Evolutionary conservation across 1,140 invertebrate species (phyloP).

Genomic region (Philaenus spumarius): DNA sequence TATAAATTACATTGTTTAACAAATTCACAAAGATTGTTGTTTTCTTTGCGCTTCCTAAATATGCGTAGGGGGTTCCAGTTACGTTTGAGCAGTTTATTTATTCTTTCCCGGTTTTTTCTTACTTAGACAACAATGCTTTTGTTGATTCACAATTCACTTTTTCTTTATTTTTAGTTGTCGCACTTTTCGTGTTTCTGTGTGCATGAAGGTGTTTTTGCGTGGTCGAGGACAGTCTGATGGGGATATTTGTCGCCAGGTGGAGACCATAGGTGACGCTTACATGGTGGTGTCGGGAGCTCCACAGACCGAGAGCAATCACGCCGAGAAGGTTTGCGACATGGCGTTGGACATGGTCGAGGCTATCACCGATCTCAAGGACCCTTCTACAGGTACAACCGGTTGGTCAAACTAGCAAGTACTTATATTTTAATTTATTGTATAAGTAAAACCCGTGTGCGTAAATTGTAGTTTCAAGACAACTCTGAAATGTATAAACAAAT

Average conservation of each 20-base stretch:
- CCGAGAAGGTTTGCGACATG: slow-evolving; percentile 92
- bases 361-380: slow-evolving; percentile 83
- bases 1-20: too few species aligned
- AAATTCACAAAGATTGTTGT: too few species aligned
- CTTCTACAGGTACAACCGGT: slow-evolving; percentile 83
- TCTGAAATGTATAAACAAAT: too few species aligned
- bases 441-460: too few species aligned
- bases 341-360: slow-evolving; percentile 93
- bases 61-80: too few species aligned
- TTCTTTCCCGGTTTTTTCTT: not conserved
- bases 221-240: not conserved
- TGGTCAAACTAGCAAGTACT: too few species aligned
- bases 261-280: slow-evolving; percentile 95
- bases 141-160: slow-evolving; percentile 6
- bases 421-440: too few species aligned
- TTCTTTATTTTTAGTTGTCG: slow-evolving; percentile 12
- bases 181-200: not conserved
- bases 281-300: slow-evolving; percentile 96
- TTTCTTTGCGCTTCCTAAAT: too few species aligned
- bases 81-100: not conserved
- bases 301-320: slow-evolving; percentile 81
- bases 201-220: not conserved
- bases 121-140: not conserved
- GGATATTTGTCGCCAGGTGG: slow-evolving; percentile 56
- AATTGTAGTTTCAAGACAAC: too few species aligned